Base-by-base conservation (phyloP, 1,140 invertebrate genomes). In the Yoshiicerus persimilis region DNA sequence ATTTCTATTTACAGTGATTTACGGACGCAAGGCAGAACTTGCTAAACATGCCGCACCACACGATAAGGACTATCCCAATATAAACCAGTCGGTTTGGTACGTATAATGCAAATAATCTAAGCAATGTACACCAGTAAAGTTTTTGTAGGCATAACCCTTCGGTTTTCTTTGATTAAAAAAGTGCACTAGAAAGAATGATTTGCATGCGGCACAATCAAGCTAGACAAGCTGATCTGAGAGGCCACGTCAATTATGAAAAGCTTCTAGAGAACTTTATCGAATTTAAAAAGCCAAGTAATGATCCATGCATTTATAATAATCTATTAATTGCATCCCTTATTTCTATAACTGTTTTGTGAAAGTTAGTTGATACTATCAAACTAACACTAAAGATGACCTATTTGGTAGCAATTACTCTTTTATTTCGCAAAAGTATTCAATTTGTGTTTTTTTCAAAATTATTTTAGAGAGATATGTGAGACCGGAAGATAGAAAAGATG, bases 221-320 rank as follows among this genome's bases (percentile, higher is more conserved):
- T 11, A 84, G 77, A 34, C 87, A 88, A 34, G 89, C 89, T 10
- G 89, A 89, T 83, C 87, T 90, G 89, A 77, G 89, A 36, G 89
- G 87, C 6, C 77, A 88, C 25, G 62, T 70, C 41, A 87, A 77
- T 38, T 80, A 88, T 70, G 77, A 80, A 13, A 88, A 66, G 34
- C 38, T 84, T 1, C n/a, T 34, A 13, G 80, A 84, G 34, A 62
- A 56, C 11, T 56, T 20, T 5, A 47, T 30, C 6, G 84, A 85
- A 85, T 27, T 62, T 30, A 56, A 47, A 47, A 47, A 47, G 25
- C 47, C 39, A 47, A 85, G 84, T 85, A 85, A 80, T 56, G 2
- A 11, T 41, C 47, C 47, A n/a, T 16, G 9, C 41, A 16, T 47
- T 47, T 2, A 1, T 47, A 47, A 47, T 47, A 16, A 20, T 20